These are phyloP conservation scores for Mercenaria mercenaria DNA, from an alignment of 1,140 invertebrate genomes.

Conservation along the genomic window DNA sequence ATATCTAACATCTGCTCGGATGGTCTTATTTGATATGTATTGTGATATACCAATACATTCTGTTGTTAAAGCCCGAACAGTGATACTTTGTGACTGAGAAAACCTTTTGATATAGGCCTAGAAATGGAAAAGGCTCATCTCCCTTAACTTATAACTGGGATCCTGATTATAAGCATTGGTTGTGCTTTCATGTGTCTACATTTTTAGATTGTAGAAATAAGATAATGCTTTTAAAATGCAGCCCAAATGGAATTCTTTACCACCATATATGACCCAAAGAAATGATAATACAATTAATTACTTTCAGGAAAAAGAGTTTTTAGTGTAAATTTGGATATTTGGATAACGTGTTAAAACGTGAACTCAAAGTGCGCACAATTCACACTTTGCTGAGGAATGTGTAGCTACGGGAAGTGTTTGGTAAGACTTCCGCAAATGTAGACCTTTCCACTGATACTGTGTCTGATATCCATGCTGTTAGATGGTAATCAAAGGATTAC, in stretches of 20 bases:
- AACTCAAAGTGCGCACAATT: slow-evolving; percentile 90
- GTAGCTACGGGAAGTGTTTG: slow-evolving; percentile 97
- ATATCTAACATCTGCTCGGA: slow-evolving; percentile 91
- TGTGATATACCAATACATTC: slow-evolving; percentile 98
- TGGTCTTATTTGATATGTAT: slow-evolving; percentile 93
- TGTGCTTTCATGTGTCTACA: slow-evolving; percentile 85
- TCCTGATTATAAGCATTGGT: slow-evolving; percentile 88
- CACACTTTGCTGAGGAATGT: slow-evolving; percentile 96
- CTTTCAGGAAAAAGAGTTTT: slow-evolving; percentile 89
- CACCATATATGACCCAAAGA: slow-evolving; percentile 96
- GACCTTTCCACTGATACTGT: slow-evolving; percentile 98
- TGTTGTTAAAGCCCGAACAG: slow-evolving; percentile 98
- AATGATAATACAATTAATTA: slow-evolving; percentile 91
- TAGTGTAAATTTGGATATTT: slow-evolving; percentile 96
- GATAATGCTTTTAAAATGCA: slow-evolving; percentile 93
- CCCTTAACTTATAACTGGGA: slow-evolving; percentile 99
- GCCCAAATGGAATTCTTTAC: slow-evolving; percentile 97
- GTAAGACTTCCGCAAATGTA: slow-evolving; percentile 95
- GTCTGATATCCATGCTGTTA: slow-evolving; percentile 90
- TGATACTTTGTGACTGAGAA: slow-evolving; percentile 99
- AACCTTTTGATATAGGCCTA: slow-evolving; percentile 98
- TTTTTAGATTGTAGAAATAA: slow-evolving; percentile 79
- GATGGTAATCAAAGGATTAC: too few relatives aligned
- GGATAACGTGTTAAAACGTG: slow-evolving; percentile 94
- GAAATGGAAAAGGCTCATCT: slow-evolving; percentile 95